Base-by-base conservation (phyloP, 2,113 vertebrate genomes). In the Atrichornis clamosus region DNA sequence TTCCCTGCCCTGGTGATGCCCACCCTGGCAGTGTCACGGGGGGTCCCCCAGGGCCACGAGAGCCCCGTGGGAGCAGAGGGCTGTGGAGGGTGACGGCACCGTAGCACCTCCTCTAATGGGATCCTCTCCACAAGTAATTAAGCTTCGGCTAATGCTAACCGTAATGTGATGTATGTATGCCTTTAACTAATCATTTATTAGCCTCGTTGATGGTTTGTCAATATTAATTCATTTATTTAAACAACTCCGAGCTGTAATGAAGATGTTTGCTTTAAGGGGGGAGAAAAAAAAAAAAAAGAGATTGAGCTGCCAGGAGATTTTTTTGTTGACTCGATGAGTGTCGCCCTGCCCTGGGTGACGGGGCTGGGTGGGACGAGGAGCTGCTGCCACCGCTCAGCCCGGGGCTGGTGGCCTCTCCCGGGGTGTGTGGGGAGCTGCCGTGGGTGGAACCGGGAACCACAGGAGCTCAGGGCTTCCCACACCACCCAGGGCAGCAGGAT, bases 221-320 rank as follows among this genome's bases (percentile, higher is more conserved):
- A 98, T 98, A 98, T 98, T 98, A 98, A 98, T 98, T 98, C 98
- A 98, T 98, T 98, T 98, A 98, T 98, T 98, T 98, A 98, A 98
- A 98, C 98, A 98, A 98, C 98, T 98, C 96, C 50, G 94, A 97
- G 96, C 97, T 67, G 88, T 98, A 98, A 98, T 98, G 98, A 98
- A 98, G 98, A 98, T 98, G 98, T 98, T 97, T 96, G 93, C 97
- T 93, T 96, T 97, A 97, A 96, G 93, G 95, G 95, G 87, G 86
- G 28, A 7, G 58, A 50, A 55, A 64, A 65, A 73, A 67, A 64
- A 50, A 55, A 64, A 65, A 73, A 67, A 60, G 90, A 96, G 94
- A 90, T 20, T 32, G 87, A 95, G 82, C 84, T 78, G 68, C 86
- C 49, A 89, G 70, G 89, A 92, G 92, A 93, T 91, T 95, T 96